Evolutionary conservation across 2,113 vertebrate species (phyloP).

Genomic region (Jacana jacana): DNA sequence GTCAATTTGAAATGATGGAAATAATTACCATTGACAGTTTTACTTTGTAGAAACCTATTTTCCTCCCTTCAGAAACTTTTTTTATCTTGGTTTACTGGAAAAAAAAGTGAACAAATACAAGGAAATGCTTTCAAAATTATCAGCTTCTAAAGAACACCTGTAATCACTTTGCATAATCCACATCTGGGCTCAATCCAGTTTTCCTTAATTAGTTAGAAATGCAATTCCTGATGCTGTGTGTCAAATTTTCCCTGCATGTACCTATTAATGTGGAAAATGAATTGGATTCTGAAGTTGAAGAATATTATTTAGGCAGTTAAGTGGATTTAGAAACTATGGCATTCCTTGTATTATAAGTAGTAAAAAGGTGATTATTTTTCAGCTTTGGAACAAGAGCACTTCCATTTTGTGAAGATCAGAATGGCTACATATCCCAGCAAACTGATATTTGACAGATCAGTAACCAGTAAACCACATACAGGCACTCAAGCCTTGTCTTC

Average conservation of each 20-base stretch:
- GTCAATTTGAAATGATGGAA: slow-evolving; percentile 32
- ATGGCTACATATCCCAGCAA: neutral
- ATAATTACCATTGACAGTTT: slow-evolving; percentile 27
- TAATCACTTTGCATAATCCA: slow-evolving; percentile 60
- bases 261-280: slow-evolving; percentile 9
- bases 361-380: neutral
- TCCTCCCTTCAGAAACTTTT: neutral
- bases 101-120: slow-evolving; percentile 55
- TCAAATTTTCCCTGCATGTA: slow-evolving; percentile 20
- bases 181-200: slow-evolving; percentile 49
- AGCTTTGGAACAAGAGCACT: neutral
- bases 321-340: slow-evolving; percentile 3
- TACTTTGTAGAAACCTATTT: slow-evolving; percentile 19
- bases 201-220: slow-evolving; percentile 57
- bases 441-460: neutral
- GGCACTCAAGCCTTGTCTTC: neutral
- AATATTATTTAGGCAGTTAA: neutral
- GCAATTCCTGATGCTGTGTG: slow-evolving; percentile 29
- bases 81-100: slow-evolving; percentile 43
- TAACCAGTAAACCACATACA: neutral
- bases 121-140: slow-evolving; percentile 62
- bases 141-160: slow-evolving; percentile 48
- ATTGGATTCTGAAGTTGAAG: slow-evolving; percentile 6
- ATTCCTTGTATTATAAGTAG: neutral
- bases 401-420: neutral